phyloP scores from a whole-genome alignment of 2,113 vertebrate genomes.

The Hemiscyllium ocellatum region DNA sequence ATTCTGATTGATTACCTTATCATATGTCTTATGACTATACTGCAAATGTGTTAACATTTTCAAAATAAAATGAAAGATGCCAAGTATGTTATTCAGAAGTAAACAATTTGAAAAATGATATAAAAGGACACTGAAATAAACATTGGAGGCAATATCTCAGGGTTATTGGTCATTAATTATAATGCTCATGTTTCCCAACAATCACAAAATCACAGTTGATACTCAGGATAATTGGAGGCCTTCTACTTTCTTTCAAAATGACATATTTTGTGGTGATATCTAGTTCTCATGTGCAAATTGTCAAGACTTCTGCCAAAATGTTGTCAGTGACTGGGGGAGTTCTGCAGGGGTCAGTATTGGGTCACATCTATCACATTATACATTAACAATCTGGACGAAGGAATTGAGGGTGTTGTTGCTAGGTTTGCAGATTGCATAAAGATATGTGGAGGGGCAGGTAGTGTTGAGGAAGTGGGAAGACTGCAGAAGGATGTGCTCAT shows the following conservation, averaged over 20 bases:
- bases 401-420: too few species aligned
- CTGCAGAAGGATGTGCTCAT: too few species aligned
- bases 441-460: too few species aligned
- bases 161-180: not conserved
- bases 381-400: too few species aligned
- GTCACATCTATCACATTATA: too few species aligned
- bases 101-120: not conserved
- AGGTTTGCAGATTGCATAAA: too few species aligned
- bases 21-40: not conserved
- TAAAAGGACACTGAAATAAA: not conserved
- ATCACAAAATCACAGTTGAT: not conserved
- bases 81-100: conserved; percentile 12
- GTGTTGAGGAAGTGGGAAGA: too few species aligned
- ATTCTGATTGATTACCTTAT: not conserved
- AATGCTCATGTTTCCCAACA: not conserved
- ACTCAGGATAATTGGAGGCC: not conserved
- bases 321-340: too few species aligned
- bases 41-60: not conserved
- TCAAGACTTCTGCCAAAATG: too few species aligned
- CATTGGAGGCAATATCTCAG: not conserved
- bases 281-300: too few species aligned
- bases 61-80: not conserved
- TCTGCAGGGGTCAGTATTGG: too few species aligned
- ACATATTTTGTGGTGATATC: not conserved
- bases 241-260: conserved; percentile 1